A percentile compares a stretch with the other conserved stretches of the same genome.
These are phyloP conservation scores for Progne subis DNA, from an alignment of 2,113 vertebrate species.

Conservation along the genomic window DNA sequence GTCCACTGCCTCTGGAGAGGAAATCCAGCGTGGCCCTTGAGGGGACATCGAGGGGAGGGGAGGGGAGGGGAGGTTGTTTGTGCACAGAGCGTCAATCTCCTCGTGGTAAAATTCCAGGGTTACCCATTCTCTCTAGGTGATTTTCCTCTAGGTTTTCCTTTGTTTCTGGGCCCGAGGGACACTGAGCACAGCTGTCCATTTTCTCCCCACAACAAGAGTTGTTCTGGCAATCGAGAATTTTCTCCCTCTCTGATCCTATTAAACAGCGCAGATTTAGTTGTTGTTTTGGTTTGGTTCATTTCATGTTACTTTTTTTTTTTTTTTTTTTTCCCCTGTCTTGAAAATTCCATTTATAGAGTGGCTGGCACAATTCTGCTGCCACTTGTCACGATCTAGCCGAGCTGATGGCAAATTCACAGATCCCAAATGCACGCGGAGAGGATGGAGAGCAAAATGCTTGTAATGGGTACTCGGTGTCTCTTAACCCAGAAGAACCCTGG, in stretches of 20 bases:
- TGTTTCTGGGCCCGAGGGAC: not conserved
- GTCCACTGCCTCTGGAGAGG: not conserved
- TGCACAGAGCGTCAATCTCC: not conserved
- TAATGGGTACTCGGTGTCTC: not conserved
- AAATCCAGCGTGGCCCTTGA: not conserved
- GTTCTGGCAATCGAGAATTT: not conserved
- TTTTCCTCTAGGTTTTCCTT: not conserved
- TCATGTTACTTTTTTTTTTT: not conserved
- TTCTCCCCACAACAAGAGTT: not conserved
- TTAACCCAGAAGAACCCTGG: not conserved
- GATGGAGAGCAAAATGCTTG: not conserved
- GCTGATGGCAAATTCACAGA: not conserved
- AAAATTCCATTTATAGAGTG: slow-evolving; percentile 17
- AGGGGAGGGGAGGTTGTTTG: not conserved
- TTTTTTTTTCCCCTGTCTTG: not conserved
- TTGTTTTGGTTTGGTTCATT: not conserved
- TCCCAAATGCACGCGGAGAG: not conserved
- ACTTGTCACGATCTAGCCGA: not conserved
- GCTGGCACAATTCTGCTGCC: not conserved
- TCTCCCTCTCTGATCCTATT: not conserved
- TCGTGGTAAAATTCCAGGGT: not conserved
- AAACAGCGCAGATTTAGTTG: not conserved
- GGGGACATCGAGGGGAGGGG: fast-evolving
- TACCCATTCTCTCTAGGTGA: slow-evolving; percentile 20
- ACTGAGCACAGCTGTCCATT: not conserved